These are phyloP conservation scores for Anguilla marmorata DNA, from an alignment of 2,797 vertebrate species.

Conservation along the genomic window DNA sequence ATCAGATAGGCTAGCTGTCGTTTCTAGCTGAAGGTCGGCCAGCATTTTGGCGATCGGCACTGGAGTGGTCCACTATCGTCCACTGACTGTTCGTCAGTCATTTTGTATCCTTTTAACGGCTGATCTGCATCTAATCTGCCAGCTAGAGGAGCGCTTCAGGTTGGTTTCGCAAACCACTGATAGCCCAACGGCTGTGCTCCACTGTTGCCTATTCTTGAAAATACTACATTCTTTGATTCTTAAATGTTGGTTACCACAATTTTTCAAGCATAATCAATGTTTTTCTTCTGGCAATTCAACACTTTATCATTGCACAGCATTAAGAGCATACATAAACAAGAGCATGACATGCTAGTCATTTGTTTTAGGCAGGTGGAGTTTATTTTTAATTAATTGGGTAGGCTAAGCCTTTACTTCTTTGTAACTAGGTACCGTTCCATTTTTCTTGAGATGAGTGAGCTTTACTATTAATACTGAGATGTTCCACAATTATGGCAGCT, in stretches of 20 bases:
- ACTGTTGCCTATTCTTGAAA: neutral
- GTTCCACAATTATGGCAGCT: neutral
- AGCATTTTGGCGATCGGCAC: neutral
- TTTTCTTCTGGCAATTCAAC: neutral
- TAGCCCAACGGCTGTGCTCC: neutral
- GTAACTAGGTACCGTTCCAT: neutral
- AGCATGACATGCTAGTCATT: neutral
- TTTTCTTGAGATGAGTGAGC: neutral
- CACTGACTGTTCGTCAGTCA: neutral
- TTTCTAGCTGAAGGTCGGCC: neutral
- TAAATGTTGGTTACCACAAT: neutral
- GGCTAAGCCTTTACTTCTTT: neutral
- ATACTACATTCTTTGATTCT: neutral
- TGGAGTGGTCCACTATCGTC: neutral
- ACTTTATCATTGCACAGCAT: neutral
- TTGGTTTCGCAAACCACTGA: too few relatives aligned
- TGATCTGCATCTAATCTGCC: conserved; percentile 4
- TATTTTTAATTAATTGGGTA: neutral
- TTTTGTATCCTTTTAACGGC: neutral
- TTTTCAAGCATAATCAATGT: neutral
- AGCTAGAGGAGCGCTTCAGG: too few relatives aligned
- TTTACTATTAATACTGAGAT: neutral
- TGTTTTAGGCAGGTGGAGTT: neutral
- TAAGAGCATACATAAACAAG: neutral
- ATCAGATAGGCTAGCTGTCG: neutral